These are phyloP conservation scores for Bugulina stolonifera DNA, from an alignment of 2,888 invertebrate genomes.

Conservation along the genomic window DNA sequence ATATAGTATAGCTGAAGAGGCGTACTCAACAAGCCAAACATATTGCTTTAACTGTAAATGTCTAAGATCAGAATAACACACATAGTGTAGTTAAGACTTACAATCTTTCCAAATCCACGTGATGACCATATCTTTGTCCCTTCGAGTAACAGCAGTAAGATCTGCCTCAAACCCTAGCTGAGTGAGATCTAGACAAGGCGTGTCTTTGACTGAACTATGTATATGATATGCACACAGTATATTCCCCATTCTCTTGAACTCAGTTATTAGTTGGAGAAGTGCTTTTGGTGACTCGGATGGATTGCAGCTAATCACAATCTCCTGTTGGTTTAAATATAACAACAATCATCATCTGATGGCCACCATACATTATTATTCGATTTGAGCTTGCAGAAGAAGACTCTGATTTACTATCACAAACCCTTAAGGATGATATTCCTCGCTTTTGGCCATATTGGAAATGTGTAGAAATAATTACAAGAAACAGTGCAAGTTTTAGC, in stretches of 20 bases:
- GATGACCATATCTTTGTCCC: conserved; percentile 57
- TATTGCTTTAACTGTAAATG: no score
- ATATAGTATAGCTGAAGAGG: neutral
- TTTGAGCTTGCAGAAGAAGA: no score
- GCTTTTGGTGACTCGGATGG: conserved; percentile 66
- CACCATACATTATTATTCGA: no score
- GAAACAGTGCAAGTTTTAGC: no score
- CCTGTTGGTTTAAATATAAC: conserved; percentile 45
- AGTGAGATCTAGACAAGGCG: conserved; percentile 44
- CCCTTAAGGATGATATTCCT: no score
- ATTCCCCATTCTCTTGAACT: conserved; percentile 56
- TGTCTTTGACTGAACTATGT: conserved; percentile 61
- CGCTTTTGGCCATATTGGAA: no score
- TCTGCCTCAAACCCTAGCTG: conserved; percentile 30
- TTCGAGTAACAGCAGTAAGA: conserved; percentile 33
- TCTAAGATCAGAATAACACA: neutral
- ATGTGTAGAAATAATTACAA: no score
- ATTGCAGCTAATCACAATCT: conserved; percentile 65
- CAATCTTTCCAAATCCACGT: conserved; percentile 73
- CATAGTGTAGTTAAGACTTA: conserved; percentile 50
- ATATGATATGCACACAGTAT: conserved; percentile 60
- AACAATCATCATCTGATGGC: no score
- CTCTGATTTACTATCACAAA: no score
- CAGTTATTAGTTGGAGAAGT: conserved; percentile 60
- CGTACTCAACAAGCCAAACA: no score